Base-by-base conservation (phyloP, 2,888 invertebrate genomes). In the Laspeyria flexula region DNA sequence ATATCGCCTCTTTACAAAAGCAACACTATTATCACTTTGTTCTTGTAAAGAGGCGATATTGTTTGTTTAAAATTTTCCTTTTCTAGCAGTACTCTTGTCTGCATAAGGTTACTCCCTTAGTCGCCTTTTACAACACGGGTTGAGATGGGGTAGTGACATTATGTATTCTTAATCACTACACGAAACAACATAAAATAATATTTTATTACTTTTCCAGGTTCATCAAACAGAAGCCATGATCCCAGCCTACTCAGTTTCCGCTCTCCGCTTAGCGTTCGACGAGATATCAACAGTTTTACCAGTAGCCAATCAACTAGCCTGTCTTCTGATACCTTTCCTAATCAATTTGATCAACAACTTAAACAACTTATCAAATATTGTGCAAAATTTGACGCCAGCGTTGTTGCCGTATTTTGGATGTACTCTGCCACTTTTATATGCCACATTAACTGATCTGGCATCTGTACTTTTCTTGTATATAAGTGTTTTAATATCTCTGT, bases 331-430 rank as follows among this genome's bases (percentile, higher is more conserved):
- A 9, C 91, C 91, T 0, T 92, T 92, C 66, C 61, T 92, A 0
- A 85, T 90, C 7, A 91, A 91, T 63, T 56, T 92, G 0, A 90
- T 92, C 35, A 92, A 91, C 46, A 92, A 92, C 39, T 43, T 92
- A 0, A 91, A 92, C 53, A 91, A 91, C 39, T 37, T 92, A 0
- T 91, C 91, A 0, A 92, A 92, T 34, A 91, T 92, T 0, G 88
- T 92, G 0, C 91, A 91, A 40, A 92, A 92, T 41, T 45, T 92
- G 0, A 92, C 91, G 0, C 91, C 91, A 12, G 91, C 92, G 0
- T 49, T 91, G 0, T 33, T 92, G 0, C 92, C 91, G 0, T 91
- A 91, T 47, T 92, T 92, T 11, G 92, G 91, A 0, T 91, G 92
- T 21, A 92, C 92, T 0, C 39, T 92, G 0, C 91, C 91, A 0